Evolutionary conservation across 2,888 invertebrate species (phyloP), one percentile per base, ranked within the genome.

Genomic region (Clunio marinus): DNA sequence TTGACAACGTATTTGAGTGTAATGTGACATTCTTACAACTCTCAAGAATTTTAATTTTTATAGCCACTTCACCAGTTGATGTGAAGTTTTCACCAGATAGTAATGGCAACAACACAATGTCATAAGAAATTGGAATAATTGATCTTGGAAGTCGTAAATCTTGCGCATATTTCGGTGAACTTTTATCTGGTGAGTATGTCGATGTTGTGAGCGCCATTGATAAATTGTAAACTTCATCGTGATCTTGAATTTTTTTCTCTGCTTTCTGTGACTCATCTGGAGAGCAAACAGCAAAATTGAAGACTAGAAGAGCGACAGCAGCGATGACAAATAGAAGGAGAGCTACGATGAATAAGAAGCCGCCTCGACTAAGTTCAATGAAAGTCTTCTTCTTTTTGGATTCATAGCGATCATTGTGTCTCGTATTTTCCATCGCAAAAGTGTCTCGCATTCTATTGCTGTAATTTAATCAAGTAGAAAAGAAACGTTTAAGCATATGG

Each of bases 1-100:
- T 86, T 58, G 79, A 81, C 71, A 93, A 79, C 71, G 89, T 87
- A 37, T 85, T 83, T 5, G 86, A 85, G 75, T 93, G 93, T 71
- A 93, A 81, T 1, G 88, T 89, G 15, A 93, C 82, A 75, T 86
- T 86, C 63, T 82, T 81, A 7, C 86, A 86, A 60, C 83, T 81
- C 71, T 83, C 81, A 15, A 83, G 80, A 1, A 87, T 85, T 69
- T 83, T 81, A 60, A 92, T 75, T 17, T 82, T 73, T 70, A 89
- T 85, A 73, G 82, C 83, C 1, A 87, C 83, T 77, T 84, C 84
- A 45, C 92, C 92, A 70, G 85, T 81, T 74, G 91, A 91, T 13
- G 88, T 91, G 72, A 91, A 92, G 75, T 91, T 91, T 1, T 86
- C 86, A 74, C 86, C 86, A 73, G 80, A 81, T 69, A 92, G 83